A percentile compares a stretch with the other conserved stretches of the same genome.
phyloP scores from a whole-genome alignment of 2,797 vertebrate species.

The Spheniscus humboldti region DNA sequence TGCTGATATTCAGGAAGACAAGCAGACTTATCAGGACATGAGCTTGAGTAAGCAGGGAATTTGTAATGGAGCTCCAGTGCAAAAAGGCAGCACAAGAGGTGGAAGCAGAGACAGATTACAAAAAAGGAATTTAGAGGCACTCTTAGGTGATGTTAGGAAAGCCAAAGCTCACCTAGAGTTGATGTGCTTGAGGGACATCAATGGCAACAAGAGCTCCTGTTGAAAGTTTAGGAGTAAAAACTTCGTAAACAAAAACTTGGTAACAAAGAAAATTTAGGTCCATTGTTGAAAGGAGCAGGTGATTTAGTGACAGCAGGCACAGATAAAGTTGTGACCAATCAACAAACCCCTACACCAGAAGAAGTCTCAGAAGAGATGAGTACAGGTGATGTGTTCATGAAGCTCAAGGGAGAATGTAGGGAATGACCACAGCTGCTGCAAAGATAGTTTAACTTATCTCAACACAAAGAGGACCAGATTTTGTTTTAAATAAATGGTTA shows the following conservation, averaged over 20 bases:
- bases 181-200: background rate
- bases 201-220: background rate
- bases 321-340: background rate
- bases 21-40: background rate
- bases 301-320: background rate
- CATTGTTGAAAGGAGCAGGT: background rate
- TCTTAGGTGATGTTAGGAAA: background rate
- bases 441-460: background rate
- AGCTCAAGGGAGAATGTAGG: background rate
- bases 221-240: background rate
- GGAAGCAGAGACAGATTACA: background rate
- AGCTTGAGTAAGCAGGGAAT: background rate
- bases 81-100: background rate
- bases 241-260: background rate
- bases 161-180: background rate
- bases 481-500: background rate
- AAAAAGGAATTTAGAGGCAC: background rate
- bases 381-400: background rate
- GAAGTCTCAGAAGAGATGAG: background rate
- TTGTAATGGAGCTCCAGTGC: background rate
- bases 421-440: background rate
- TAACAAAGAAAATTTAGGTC: background rate
- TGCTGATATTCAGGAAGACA: background rate
- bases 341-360: background rate
- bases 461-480: background rate